A percentile compares a stretch with the other conserved stretches of the same genome.
These are phyloP conservation scores for Ceratina australensis DNA, from an alignment of 1,140 invertebrate species.

Conservation along the genomic window DNA sequence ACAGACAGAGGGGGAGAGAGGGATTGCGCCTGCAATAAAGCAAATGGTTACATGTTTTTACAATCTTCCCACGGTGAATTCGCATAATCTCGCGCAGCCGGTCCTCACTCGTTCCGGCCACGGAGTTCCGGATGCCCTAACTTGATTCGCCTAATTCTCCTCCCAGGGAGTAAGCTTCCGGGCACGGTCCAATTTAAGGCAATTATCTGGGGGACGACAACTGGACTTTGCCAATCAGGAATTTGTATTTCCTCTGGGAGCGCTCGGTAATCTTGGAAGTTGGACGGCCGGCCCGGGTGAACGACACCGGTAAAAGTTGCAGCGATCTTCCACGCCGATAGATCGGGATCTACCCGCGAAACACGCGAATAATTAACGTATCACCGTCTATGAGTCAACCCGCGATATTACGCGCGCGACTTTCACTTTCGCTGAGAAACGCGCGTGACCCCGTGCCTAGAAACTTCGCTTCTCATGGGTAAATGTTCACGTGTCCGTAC, in stretches of 20 bases:
- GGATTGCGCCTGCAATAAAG: not conserved
- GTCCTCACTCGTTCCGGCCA: conserved; percentile 31
- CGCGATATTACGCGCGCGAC: no score
- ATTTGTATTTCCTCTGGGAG: conserved; percentile 61
- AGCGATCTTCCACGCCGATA: conserved; percentile 14
- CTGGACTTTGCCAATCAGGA: conserved; percentile 62
- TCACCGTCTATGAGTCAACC: no score
- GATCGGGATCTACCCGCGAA: not conserved
- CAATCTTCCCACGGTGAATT: not conserved
- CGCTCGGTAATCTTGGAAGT: conserved; percentile 39
- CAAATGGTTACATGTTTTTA: not conserved
- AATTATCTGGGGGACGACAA: conserved; percentile 62
- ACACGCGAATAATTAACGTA: no score
- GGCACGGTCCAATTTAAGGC: conserved; percentile 64
- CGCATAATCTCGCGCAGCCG: not conserved
- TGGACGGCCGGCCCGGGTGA: not conserved
- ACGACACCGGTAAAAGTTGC: conserved; percentile 31
- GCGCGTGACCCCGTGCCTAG: no score
- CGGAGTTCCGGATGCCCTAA: conserved; percentile 57
- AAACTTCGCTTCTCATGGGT: no score
- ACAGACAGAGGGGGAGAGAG: no score
- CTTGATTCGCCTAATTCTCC: conserved; percentile 68
- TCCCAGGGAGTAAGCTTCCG: conserved; percentile 53
- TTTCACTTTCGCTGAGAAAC: no score
- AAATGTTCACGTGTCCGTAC: no score